Percentiles rank a stretch among this genome's conserved stretches.
These are phyloP conservation scores for Steinernema scapterisci DNA, from an alignment of 2,888 invertebrate genomes.

Conservation along the genomic window DNA sequence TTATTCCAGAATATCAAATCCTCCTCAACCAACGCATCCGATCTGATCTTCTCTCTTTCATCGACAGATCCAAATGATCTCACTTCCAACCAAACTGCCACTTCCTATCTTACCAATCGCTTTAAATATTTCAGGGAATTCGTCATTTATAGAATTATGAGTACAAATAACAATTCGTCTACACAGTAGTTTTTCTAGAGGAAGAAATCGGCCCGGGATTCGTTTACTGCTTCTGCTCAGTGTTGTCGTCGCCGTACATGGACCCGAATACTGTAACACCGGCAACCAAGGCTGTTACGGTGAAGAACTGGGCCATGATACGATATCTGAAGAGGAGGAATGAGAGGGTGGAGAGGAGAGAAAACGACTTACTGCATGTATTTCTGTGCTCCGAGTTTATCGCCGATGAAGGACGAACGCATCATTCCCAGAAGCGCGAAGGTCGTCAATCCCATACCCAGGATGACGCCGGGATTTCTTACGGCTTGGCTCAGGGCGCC, in stretches of 20 bases:
- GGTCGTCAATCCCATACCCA: slow-evolving; percentile 61
- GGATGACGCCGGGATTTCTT: slow-evolving; percentile 57
- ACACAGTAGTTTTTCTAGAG: background rate
- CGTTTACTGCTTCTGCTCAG: slow-evolving; percentile 11
- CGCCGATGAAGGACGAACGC: slow-evolving; percentile 54
- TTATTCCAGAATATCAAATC: background rate
- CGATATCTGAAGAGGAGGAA: slow-evolving; percentile 43
- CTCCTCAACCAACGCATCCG: background rate
- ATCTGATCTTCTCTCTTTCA: background rate
- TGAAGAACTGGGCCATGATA: slow-evolving; percentile 66
- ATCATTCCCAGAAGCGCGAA: slow-evolving; percentile 60
- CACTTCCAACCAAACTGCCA: too few relatives aligned
- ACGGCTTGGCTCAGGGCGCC: slow-evolving; percentile 40
- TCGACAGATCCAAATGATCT: too few relatives aligned
- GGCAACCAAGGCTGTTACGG: slow-evolving; percentile 59
- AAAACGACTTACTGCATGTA: slow-evolving; percentile 53
- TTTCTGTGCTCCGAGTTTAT: slow-evolving; percentile 60
- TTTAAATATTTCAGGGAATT: background rate
- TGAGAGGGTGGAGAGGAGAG: background rate
- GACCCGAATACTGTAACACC: slow-evolving; percentile 60
- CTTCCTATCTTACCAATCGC: background rate
- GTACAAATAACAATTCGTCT: background rate
- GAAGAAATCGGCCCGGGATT: background rate
- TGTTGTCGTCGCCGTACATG: slow-evolving; percentile 49
- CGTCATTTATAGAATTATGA: background rate